Percentiles rank a stretch among this genome's conserved stretches.
Conservation (phyloP, 2,888 invertebrate genomes). For the Meteorus cinctellus region DNA sequence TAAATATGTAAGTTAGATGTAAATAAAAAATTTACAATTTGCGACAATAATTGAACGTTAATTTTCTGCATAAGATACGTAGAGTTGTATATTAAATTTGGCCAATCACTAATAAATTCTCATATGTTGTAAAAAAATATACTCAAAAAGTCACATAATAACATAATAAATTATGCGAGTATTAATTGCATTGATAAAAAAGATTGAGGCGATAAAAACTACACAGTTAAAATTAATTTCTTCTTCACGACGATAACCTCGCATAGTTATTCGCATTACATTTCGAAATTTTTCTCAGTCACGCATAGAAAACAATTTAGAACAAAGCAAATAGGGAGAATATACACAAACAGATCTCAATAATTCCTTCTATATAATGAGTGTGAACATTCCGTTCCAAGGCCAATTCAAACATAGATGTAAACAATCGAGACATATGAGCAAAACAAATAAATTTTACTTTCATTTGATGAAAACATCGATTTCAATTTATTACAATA, state of each 20-base stretch:
- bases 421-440: neutral
- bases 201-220: constrained; percentile 5
- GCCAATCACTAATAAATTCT: constrained; percentile 26
- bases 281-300: neutral
- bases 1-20: neutral
- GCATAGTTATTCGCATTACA: constrained; percentile 1
- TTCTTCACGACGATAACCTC: neutral
- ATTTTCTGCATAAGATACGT: constrained; percentile 6
- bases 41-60: neutral
- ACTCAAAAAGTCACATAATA: constrained; percentile 33
- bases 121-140: constrained; percentile 33
- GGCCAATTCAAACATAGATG: neutral
- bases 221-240: neutral
- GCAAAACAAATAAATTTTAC: constrained; percentile 26
- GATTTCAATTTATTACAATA: constrained; percentile 61
- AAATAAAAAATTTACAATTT: constrained; percentile 5
- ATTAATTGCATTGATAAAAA: constrained; percentile 10
- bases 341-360: constrained; percentile 17
- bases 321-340: constrained; percentile 28
- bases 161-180: constrained; percentile 32
- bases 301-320: constrained; percentile 26
- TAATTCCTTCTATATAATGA: neutral
- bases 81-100: constrained; percentile 15
- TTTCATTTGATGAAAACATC: constrained; percentile 55
- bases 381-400: neutral